Conservation (phyloP, 2,888 invertebrate genomes). For the Aphidius colemani region DNA sequence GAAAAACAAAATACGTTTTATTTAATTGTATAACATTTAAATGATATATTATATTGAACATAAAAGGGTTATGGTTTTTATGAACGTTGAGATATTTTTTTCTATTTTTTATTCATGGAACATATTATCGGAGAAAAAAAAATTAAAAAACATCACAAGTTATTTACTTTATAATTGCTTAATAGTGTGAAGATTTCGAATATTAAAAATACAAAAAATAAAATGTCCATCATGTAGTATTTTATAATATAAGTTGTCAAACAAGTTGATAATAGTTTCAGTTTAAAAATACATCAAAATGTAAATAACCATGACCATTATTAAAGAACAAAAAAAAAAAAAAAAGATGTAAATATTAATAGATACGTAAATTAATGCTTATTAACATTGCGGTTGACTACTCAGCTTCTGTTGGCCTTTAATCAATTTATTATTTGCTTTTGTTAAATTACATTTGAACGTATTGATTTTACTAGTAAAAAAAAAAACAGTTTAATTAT, state of each 20-base stretch:
- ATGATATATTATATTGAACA: no score
- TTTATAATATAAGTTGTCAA: slow-evolving; percentile 1
- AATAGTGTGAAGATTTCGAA: no score
- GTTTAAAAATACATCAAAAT: no score
- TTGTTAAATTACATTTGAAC: neutral
- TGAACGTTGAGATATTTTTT: slow-evolving; percentile 17
- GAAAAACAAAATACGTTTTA: no score
- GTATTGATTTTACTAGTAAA: neutral
- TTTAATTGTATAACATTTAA: no score
- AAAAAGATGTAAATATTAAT: slow-evolving; percentile 38
- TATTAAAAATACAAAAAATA: no score
- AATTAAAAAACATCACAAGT: no score
- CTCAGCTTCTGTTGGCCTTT: slow-evolving; percentile 32
- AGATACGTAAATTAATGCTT: slow-evolving; percentile 30
- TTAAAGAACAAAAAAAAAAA: slow-evolving; percentile 25
- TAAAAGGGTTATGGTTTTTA: neutral
- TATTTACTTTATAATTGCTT: no score
- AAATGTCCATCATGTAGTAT: no score
- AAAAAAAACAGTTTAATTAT: slow-evolving; percentile 32
- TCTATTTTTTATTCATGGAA: slow-evolving; percentile 27
- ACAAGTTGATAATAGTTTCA: slow-evolving; percentile 1
- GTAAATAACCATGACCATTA: slow-evolving; percentile 39
- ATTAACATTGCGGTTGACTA: slow-evolving; percentile 32
- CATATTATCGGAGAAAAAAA: slow-evolving; percentile 10
- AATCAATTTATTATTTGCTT: slow-evolving; percentile 21